Base-by-base conservation (phyloP, 2,888 invertebrate genomes). In the Osmoderma eremita region DNA sequence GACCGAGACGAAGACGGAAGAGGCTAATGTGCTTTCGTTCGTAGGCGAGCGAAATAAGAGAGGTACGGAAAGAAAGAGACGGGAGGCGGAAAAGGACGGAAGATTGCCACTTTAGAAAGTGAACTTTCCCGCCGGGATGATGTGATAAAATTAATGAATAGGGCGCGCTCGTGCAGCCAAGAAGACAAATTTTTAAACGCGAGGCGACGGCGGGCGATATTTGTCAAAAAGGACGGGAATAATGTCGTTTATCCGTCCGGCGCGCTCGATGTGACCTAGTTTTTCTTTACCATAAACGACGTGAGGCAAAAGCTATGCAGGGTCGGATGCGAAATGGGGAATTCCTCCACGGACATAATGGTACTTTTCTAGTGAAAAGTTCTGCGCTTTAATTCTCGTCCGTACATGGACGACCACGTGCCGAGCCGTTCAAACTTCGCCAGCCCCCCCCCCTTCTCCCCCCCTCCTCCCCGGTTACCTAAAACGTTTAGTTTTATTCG, bases 81-180 rank as follows among this genome's bases (percentile, higher is more conserved):
- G 58, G 36, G 4, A 10, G 18, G 30, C 17, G 6, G 45, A 61
- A 30, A 5, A 30, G 30, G 58, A 61, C 10, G 36, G 45, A 48
- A 45, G 24, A 61, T 48, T 45, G 58, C 58, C 58, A 61, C 45
- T 53, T 61, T 61, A 61, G 58, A 61, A 61, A 61, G 58, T 61
- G 58, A 61, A 61, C 58, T 61, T 61, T 61, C 58, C 58, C 45
- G 58, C 24, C 48, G 58, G 58, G 58, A 61, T 61, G 58, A 61
- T 45, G 48, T 45, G 58, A 61, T 61, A 61, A 61, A 61, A 61
- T 61, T 61, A 61, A 61, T 61, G 58, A 61, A 61, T 61, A 61
- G 58, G 58, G 58, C 58, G 58, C 45, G 58, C 41, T 45, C 58
- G 58, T 45, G 18, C 30, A 61, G 30, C 48, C 58, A 61, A 61